These are phyloP conservation scores for Uria aalge DNA, from an alignment of 2,113 vertebrate genomes.

Conservation along the genomic window DNA sequence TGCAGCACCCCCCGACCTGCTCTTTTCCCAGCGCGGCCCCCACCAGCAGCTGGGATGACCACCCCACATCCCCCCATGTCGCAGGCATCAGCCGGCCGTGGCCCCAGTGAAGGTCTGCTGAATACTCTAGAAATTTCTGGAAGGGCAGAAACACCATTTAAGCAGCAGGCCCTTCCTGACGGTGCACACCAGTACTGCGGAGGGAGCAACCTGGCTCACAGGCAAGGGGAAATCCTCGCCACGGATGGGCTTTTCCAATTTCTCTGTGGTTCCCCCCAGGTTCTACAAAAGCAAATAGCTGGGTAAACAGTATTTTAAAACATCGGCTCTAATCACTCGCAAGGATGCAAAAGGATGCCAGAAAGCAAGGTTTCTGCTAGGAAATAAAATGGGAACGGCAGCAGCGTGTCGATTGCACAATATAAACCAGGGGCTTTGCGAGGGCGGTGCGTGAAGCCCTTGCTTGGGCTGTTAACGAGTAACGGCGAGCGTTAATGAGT, in stretches of 20 bases:
- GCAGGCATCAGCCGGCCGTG: rapidly evolving
- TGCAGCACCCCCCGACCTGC: neutral
- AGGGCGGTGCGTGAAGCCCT: neutral
- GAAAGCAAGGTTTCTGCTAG: neutral
- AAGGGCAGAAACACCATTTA: neutral
- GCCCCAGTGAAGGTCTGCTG: rapidly evolving
- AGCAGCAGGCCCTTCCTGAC: neutral
- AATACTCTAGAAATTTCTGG: neutral
- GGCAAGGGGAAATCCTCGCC: neutral
- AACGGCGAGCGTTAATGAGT: neutral
- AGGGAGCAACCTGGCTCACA: rapidly evolving
- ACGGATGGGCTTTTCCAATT: neutral
- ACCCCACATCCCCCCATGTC: rapidly evolving
- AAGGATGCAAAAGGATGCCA: neutral
- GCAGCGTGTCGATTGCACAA: neutral
- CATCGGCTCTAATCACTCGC: rapidly evolving
- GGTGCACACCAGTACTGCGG: rapidly evolving
- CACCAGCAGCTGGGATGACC: neutral
- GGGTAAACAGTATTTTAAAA: neutral
- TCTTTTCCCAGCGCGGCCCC: neutral
- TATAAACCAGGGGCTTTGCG: neutral
- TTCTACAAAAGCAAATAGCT: neutral
- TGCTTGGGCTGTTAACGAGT: neutral
- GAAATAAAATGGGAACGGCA: neutral
- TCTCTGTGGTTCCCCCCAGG: neutral